phyloP scores from a whole-genome alignment of 1,140 invertebrate genomes.

The Caenorhabditis briggsae region DNA sequence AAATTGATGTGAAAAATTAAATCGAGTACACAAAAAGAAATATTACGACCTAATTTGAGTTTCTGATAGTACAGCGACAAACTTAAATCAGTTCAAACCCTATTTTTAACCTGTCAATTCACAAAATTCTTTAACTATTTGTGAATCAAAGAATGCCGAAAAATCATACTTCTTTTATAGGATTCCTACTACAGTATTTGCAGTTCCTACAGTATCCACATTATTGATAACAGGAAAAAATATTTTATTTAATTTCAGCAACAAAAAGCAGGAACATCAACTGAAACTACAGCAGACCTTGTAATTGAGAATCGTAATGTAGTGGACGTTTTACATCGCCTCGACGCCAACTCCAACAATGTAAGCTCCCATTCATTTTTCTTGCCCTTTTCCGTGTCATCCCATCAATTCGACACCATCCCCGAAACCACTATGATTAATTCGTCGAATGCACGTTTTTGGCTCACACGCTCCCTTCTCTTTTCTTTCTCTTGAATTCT shows the following conservation, averaged over 20 bases:
- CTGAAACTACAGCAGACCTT: conserved; percentile 40
- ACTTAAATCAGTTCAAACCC: too few relatives aligned
- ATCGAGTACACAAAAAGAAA: too few relatives aligned
- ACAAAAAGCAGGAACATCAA: conserved; percentile 28
- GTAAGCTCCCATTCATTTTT: conserved; percentile 1
- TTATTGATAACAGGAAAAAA: too few relatives aligned
- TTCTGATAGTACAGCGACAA: too few relatives aligned
- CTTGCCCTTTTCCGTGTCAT: background rate
- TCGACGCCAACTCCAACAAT: conserved; percentile 39
- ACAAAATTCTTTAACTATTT: too few relatives aligned
- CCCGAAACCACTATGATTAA: conserved; percentile 49
- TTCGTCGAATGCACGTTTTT: conserved; percentile 52
- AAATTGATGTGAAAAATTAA: too few relatives aligned
- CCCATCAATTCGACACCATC: conserved; percentile 57
- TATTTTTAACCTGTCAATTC: too few relatives aligned
- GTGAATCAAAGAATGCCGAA: too few relatives aligned
- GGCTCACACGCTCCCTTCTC: conserved; percentile 22
- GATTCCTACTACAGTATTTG: too few relatives aligned
- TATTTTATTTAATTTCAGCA: conserved; percentile 16
- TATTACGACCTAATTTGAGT: too few relatives aligned
- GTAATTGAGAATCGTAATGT: conserved; percentile 55
- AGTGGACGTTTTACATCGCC: conserved; percentile 26
- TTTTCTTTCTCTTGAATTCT: conserved; percentile 8
- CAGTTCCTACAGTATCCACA: too few relatives aligned
- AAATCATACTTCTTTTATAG: too few relatives aligned